Base-by-base conservation (phyloP, 2,113 vertebrate species). In the Narcine bancroftii region DNA sequence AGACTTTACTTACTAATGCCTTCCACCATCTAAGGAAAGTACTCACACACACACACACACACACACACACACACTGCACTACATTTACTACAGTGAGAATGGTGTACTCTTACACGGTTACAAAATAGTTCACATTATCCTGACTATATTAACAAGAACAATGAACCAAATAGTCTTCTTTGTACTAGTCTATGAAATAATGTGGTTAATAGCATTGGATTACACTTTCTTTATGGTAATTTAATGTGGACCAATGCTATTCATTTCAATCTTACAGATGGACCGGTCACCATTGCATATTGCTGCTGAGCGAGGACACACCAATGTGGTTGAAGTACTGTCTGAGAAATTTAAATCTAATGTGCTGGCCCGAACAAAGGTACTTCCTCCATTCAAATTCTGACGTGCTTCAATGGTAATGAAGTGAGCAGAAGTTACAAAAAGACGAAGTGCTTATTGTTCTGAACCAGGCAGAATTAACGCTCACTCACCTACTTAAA, bases 301-400 rank as follows among this genome's bases (percentile, higher is more conserved):
- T 2, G 94, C 95, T 0, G 95, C 94, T 42, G 95, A 95, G 71
- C 92, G 89, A 85, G 95, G 94, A n/a, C 93, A 95, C 93, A 95
- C 93, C 50, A 93, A 66, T 21, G 92, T 94, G 6, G 94, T 95
- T 17, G 95, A 95, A 72, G 85, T 95, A 66, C 93, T 95, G 63
- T 94, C 93, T 0, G 95, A 95, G 71, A 95, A 94, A 92, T 95
- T 95, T 91, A 94, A 87, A 92, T 94, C 94, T 11, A 95, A 94
- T n/a, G 94, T 95, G 50, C 81, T 95, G 92, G 94, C 94, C 15
- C 93, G 94, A 85, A 95, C 94, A 0, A 95, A 95, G 94, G 95
- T 94, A 92, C 45, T 69, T 69, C 36, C 63, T 33, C 66, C 21
- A 6, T 69, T 63, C 53, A 60, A 87, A 87, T n/a, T 6, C 21